These are phyloP conservation scores for Beris chalybata DNA, from an alignment of 2,888 invertebrate species.

Conservation along the genomic window DNA sequence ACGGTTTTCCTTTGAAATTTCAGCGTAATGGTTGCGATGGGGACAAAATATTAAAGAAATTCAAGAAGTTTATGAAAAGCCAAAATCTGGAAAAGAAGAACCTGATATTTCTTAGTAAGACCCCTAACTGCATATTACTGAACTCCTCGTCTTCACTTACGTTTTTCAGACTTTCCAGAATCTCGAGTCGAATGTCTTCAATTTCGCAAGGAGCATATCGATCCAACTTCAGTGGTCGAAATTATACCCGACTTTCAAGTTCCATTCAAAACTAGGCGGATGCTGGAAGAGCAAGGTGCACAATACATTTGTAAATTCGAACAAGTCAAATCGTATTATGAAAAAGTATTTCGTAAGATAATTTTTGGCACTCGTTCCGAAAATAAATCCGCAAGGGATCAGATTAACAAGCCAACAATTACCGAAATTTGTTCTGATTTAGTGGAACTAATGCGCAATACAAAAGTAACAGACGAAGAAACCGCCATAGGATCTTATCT, in stretches of 20 bases:
- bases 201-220: conserved; percentile 30
- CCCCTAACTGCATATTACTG: neutral
- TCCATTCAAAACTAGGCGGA: conserved; percentile 17
- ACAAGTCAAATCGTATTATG: conserved; percentile 33
- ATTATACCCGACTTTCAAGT: conserved; percentile 31
- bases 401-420: neutral
- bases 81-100: conserved; percentile 37
- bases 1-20: neutral
- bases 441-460: conserved; percentile 34
- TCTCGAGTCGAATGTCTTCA: conserved; percentile 34
- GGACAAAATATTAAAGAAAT: conserved; percentile 30
- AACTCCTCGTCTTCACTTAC: neutral
- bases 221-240: conserved; percentile 37
- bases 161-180: conserved; percentile 38
- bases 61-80: conserved; percentile 34
- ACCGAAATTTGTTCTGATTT: conserved; percentile 26
- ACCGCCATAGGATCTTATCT: conserved; percentile 39
- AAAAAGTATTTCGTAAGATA: conserved; percentile 21
- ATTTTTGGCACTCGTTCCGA: conserved; percentile 7
- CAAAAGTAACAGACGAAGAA: neutral
- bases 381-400: no score
- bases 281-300: conserved; percentile 12
- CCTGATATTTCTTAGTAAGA: conserved; percentile 40
- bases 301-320: conserved; percentile 15
- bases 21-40: conserved; percentile 18